Conservation (phyloP, 2,113 vertebrate genomes). For the Leiothrix lutea region DNA sequence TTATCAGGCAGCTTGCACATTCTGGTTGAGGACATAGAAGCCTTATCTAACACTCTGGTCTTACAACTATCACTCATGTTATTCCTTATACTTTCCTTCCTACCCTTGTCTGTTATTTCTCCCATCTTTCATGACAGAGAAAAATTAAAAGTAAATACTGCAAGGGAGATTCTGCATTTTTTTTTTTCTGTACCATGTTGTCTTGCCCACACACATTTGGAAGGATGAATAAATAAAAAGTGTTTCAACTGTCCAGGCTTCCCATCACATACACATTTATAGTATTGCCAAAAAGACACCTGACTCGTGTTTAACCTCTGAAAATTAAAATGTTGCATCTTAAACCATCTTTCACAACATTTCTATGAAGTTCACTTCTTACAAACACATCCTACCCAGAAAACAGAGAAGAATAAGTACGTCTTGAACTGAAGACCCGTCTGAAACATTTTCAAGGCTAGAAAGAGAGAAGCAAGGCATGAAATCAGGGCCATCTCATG, state of each 20-base stretch:
- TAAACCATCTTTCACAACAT: neutral
- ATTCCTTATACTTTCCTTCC: neutral
- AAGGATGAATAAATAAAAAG: neutral
- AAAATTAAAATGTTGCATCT: neutral
- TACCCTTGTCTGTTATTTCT: neutral
- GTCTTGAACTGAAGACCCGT: neutral
- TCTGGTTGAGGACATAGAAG: neutral
- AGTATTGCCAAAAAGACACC: neutral
- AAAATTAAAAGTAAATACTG: neutral
- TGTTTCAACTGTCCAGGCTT: neutral
- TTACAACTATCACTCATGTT: neutral
- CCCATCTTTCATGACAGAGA: neutral
- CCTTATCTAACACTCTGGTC: neutral
- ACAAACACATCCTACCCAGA: neutral
- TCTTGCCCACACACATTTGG: neutral
- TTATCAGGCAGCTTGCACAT: neutral
- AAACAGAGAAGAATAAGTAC: neutral
- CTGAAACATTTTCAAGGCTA: neutral
- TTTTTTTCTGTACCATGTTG: neutral
- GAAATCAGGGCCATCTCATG: neutral
- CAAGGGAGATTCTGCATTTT: neutral
- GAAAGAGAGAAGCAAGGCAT: neutral
- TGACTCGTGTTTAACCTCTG: neutral
- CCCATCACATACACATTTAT: neutral
- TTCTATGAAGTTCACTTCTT: neutral